Evolutionary conservation across 2,888 invertebrate genomes (phyloP), one percentile per base, ranked within the genome.

Genomic region (Spodoptera picta): DNA sequence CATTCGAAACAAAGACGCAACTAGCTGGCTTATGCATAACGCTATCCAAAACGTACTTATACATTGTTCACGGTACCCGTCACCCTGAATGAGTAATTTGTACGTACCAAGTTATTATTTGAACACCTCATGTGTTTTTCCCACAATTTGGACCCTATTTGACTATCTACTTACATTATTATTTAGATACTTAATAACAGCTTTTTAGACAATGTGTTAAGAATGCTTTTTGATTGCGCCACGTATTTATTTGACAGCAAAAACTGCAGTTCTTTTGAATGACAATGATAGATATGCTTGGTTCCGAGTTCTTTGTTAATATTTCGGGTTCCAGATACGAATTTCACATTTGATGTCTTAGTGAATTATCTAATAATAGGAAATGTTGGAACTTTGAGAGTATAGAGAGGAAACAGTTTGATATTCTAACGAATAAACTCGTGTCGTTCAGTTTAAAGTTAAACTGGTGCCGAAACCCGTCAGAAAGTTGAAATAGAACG

Each of bases 31-130:
- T 50, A 36, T 58, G 82, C 79, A 87, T 88, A 83, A 83, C 43
- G 10, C 78, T 65, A 54, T 87, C 81, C 85, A 77, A 53, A 61
- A 60, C 73, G 75, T 87, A 86, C 79, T 90, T 89, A 90, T 85
- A 79, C 86, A 92, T 92, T 91, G 88, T 90, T 88, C 90, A 92
- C 90, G 91, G 91, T 90, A 87, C 83, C 89, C 74, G 80, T 74
- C 84, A 83, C 79, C 83, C 75, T 69, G 82, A 87, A 87, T 88
- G 86, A 88, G 86, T 90, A 88, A 91, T 92, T 91, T 88, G 86
- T 84, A 87, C 75, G 84, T 75, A 73, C 81, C 73, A 65, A 73
- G 72, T 88, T 88, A 91, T 90, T 88, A 91, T 88, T 83, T 84
- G 74, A 80, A 86, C 90, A 89, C 88, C 82, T 87, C 48, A 36